Conservation (phyloP, 1,140 invertebrate species). For the Limonius californicus region DNA sequence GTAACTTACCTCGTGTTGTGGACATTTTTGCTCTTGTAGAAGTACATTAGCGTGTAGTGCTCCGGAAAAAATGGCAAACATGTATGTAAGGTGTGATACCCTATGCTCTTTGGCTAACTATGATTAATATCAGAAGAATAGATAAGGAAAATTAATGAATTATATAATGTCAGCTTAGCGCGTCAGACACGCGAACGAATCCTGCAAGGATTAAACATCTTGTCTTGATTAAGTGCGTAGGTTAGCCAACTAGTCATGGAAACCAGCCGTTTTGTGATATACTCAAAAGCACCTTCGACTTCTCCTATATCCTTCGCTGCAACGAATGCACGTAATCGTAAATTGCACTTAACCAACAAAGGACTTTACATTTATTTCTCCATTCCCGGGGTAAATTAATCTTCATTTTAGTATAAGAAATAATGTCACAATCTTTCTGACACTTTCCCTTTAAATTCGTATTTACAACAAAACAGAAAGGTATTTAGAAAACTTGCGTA, state of each 20-base stretch:
- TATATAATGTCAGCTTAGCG: conserved; percentile 15
- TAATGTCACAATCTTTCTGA: too few relatives aligned
- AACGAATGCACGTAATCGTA: too few relatives aligned
- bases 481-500: too few relatives aligned
- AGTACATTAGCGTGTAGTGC: conserved; percentile 16
- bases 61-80: conserved; percentile 16
- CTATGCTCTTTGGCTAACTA: conserved; percentile 17
- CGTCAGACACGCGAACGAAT: conserved; percentile 8
- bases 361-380: too few relatives aligned
- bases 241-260: conserved; percentile 1
- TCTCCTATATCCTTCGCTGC: neutral
- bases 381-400: too few relatives aligned
- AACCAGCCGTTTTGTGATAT: conserved; percentile 12
- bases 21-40: conserved; percentile 11
- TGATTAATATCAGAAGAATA: conserved; percentile 12
- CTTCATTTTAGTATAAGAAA: too few relatives aligned
- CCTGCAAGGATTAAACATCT: conserved; percentile 5
- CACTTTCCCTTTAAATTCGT: too few relatives aligned
- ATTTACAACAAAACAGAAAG: too few relatives aligned
- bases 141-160: conserved; percentile 18
- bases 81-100: conserved; percentile 16
- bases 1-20: conserved; percentile 15
- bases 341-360: too few relatives aligned
- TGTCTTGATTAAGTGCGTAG: conserved; percentile 12
- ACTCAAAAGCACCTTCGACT: neutral